Evolutionary conservation across 2,797 vertebrate genomes (phyloP).

Genomic region (Crotalus adamanteus): DNA sequence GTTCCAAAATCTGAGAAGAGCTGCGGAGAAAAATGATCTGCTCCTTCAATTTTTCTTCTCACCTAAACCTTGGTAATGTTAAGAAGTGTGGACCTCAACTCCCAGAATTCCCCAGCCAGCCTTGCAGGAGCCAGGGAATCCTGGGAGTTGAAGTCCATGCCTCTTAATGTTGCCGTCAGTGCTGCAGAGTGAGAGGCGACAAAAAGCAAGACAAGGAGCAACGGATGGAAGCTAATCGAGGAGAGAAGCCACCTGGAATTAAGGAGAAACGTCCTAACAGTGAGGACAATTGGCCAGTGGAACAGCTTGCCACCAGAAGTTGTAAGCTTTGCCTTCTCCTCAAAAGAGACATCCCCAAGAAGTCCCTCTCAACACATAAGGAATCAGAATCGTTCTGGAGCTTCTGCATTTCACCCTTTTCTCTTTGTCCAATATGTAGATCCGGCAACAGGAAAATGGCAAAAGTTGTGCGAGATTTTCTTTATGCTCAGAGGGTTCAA

Average conservation of each 20-base stretch:
- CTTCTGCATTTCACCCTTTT: not conserved
- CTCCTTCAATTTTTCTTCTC: not conserved
- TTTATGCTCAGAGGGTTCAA: slow-evolving; percentile 89
- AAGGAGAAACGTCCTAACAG: too few relatives aligned
- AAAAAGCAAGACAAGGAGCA: too few relatives aligned
- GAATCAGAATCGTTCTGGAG: not conserved
- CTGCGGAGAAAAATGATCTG: not conserved
- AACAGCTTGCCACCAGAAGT: too few relatives aligned
- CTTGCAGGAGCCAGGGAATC: too few relatives aligned
- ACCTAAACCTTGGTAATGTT: not conserved
- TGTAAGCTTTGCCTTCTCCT: not conserved
- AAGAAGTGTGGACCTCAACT: too few relatives aligned
- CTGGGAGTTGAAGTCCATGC: too few relatives aligned
- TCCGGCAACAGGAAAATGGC: slow-evolving; percentile 78
- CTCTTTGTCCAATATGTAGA: slow-evolving; percentile 50
- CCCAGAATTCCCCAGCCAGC: too few relatives aligned
- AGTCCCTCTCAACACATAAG: not conserved
- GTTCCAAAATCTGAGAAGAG: too few relatives aligned
- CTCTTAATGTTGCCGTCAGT: too few relatives aligned
- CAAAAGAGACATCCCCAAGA: not conserved
- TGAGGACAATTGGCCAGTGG: too few relatives aligned
- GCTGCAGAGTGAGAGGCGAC: not conserved
- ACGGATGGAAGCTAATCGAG: too few relatives aligned
- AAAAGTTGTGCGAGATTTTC: slow-evolving; percentile 80
- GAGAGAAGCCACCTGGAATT: not conserved